Conservation (phyloP, 2,113 vertebrate genomes). For the Chiloscyllium plagiosum region DNA sequence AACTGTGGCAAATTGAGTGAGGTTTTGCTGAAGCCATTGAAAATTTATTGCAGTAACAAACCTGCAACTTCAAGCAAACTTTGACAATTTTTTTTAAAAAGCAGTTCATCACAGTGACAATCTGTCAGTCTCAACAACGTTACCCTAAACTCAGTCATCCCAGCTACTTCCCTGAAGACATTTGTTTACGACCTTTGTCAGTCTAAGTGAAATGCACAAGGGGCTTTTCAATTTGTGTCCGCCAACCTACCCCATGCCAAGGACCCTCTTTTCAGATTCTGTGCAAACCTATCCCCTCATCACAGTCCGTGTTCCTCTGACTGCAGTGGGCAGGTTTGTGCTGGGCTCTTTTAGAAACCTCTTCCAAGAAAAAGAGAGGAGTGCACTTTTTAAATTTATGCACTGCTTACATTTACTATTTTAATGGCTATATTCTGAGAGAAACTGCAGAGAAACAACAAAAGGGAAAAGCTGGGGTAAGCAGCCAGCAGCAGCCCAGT, state of each 20-base stretch:
- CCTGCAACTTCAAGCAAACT: background rate
- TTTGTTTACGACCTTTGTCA: background rate
- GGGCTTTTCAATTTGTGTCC: background rate
- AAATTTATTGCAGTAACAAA: background rate
- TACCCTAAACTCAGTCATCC: background rate
- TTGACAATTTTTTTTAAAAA: background rate
- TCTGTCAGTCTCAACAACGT: background rate
- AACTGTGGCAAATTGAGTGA: background rate
- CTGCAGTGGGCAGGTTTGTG: background rate
- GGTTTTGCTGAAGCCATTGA: background rate
- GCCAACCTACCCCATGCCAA: background rate
- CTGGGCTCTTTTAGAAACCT: background rate
- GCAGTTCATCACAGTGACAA: background rate
- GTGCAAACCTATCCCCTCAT: background rate
- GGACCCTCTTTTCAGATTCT: background rate
- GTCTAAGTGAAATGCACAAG: background rate
- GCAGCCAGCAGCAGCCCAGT: slow-evolving; percentile 47
- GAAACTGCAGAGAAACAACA: slow-evolving; percentile 39
- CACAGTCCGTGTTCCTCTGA: background rate
- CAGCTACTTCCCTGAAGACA: background rate
- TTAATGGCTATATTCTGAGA: background rate
- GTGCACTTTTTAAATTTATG: background rate
- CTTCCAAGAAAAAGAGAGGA: background rate
- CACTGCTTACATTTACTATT: background rate
- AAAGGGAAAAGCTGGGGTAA: slow-evolving; percentile 48